Evolutionary conservation across 2,113 vertebrate genomes (phyloP), one percentile per base, ranked within the genome.

Genomic region (Apteryx mantelli): DNA sequence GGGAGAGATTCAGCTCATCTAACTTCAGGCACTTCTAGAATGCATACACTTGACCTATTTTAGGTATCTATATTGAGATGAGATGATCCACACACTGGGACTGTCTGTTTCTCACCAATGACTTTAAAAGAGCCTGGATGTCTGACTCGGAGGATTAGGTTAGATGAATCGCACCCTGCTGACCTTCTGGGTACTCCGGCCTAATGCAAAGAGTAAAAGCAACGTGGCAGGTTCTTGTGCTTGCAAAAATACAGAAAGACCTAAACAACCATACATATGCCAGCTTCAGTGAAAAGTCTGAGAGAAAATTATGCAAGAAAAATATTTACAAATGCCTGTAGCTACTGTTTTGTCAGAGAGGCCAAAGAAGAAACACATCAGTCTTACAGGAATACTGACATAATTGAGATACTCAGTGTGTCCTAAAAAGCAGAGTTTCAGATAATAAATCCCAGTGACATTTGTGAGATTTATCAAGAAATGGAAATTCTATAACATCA

Each of bases 41-140:
- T 90, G 76, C 79, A 83, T 78, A 55, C 32, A 79, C 55, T 95
- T 95, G 88, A 90, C 93, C 88, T 94, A 14, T 91, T 96, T 97
- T 83, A 50, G 30, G n/a, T 90, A 60, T 60, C 88, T 95, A 60
- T 83, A 86, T 93, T 88, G 78, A 75, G 76, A 81, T 74, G 71
- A 88, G 75, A 70, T 81, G 60, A 96, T 55, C 91, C 85, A 83
- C 13, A 1, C 44, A 32, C 58, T 86, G 75, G 36, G 96, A 90
- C 50, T 50, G 44, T 75, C 65, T 85, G 26, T 93, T 95, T 86
- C 76, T 71, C 52, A 55, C 46, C 44, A 42, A 5, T 71, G 44
- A 46, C n/a, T 80, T 76, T 50, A 50, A 70, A 90, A 91, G 46
- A 93, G 55, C 24, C 58, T 50, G 90, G 53, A 65, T 10, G 1